Percentiles rank a stretch among this genome's conserved stretches.
Evolutionary conservation across 2,113 vertebrate genomes (phyloP).

Genomic region (Toxostoma redivivum): DNA sequence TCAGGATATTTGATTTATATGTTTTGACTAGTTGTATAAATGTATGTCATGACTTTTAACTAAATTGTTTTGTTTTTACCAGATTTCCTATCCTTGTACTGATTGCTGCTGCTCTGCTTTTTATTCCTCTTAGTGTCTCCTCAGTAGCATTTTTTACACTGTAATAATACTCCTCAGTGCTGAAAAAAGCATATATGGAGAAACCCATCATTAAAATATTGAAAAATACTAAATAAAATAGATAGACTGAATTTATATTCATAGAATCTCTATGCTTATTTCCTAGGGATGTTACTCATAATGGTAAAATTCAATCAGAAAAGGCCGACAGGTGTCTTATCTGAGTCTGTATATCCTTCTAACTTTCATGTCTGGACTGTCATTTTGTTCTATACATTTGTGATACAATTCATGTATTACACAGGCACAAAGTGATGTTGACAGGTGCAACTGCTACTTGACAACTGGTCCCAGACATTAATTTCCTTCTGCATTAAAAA

Average conservation of each 20-base stretch:
- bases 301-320: neutral
- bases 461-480: neutral
- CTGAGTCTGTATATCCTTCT: neutral
- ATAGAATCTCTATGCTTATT: neutral
- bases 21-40: neutral
- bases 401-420: neutral
- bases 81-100: neutral
- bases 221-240: neutral
- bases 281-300: neutral
- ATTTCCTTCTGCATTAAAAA: conserved; percentile 3
- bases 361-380: neutral
- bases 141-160: neutral
- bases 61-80: neutral
- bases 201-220: neutral
- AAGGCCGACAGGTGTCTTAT: neutral
- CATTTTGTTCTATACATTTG: neutral
- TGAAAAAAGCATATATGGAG: neutral
- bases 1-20: neutral
- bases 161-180: neutral
- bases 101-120: neutral
- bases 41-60: neutral
- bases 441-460: neutral
- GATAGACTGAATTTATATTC: neutral
- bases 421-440: neutral
- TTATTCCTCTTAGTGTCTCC: neutral